phyloP scores from a whole-genome alignment of 2,113 vertebrate species.

The Suricata suricatta region DNA sequence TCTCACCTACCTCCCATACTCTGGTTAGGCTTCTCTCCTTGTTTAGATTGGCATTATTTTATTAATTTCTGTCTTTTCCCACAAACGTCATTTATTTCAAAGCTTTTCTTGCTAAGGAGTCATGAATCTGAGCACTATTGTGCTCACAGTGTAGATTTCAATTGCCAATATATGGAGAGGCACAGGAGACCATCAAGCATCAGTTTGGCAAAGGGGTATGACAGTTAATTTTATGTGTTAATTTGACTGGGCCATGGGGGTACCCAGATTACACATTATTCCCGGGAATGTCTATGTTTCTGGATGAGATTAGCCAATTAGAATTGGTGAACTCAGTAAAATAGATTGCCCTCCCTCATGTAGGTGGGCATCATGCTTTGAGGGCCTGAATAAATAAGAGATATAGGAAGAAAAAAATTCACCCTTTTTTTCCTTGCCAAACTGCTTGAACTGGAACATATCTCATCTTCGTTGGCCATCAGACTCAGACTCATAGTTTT shows the following conservation, averaged over 20 bases:
- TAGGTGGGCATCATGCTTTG: not conserved
- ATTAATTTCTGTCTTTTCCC: not conserved
- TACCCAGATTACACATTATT: not conserved
- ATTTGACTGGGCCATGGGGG: not conserved
- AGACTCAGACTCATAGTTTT: not conserved
- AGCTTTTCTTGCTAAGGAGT: not conserved
- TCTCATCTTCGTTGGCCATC: not conserved
- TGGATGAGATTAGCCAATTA: not conserved
- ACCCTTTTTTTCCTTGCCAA: not conserved
- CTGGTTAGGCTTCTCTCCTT: not conserved
- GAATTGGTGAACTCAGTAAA: not conserved
- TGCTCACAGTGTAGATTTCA: not conserved
- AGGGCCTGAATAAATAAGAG: not conserved
- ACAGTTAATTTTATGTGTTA: not conserved
- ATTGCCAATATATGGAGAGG: not conserved
- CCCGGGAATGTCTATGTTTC: not conserved
- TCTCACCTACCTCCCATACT: not conserved
- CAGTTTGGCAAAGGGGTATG: not conserved
- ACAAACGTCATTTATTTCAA: not conserved
- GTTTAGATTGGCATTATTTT: not conserved
- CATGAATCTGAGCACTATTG: not conserved
- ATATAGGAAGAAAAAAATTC: not conserved
- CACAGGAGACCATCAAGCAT: not conserved
- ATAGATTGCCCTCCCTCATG: not conserved
- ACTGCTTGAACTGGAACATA: not conserved